Evolutionary conservation across 2,113 vertebrate genomes (phyloP).

Genomic region (Carollia perspicillata): DNA sequence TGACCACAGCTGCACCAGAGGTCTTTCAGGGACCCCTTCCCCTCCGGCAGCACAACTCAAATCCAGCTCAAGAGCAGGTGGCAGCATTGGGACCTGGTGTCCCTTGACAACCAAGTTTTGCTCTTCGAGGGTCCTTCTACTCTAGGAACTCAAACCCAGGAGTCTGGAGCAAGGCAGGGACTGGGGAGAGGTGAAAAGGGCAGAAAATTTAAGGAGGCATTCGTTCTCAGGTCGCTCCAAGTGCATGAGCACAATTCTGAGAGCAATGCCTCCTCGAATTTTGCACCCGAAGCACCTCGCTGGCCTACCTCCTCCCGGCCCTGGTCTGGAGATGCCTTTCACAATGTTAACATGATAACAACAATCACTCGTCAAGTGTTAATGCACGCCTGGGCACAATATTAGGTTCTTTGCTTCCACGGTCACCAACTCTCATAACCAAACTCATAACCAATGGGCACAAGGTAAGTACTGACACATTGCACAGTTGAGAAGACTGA

Average conservation of each 20-base stretch:
- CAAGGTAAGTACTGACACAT: not conserved
- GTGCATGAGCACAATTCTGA: accelerated
- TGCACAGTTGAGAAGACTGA: not conserved
- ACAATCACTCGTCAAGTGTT: accelerated
- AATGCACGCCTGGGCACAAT: not conserved
- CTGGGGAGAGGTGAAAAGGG: accelerated
- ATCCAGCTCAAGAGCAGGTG: not conserved
- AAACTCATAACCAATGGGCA: not conserved
- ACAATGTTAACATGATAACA: not conserved
- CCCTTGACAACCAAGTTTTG: not conserved
- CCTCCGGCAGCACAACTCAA: not conserved
- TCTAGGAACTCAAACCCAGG: not conserved
- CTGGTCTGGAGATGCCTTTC: not conserved
- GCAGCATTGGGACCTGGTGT: not conserved
- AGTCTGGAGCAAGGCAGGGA: too few relatives aligned
- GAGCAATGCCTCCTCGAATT: not conserved
- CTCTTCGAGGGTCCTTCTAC: accelerated
- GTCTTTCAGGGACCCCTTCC: not conserved
- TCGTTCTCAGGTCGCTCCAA: not conserved
- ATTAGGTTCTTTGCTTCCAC: not conserved
- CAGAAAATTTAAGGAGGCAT: not conserved
- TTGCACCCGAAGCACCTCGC: not conserved
- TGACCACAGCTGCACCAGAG: not conserved
- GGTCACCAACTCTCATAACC: not conserved
- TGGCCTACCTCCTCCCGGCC: not conserved